Base-by-base conservation (phyloP, 2,888 invertebrate genomes). In the Cerceris ruficornis region DNA sequence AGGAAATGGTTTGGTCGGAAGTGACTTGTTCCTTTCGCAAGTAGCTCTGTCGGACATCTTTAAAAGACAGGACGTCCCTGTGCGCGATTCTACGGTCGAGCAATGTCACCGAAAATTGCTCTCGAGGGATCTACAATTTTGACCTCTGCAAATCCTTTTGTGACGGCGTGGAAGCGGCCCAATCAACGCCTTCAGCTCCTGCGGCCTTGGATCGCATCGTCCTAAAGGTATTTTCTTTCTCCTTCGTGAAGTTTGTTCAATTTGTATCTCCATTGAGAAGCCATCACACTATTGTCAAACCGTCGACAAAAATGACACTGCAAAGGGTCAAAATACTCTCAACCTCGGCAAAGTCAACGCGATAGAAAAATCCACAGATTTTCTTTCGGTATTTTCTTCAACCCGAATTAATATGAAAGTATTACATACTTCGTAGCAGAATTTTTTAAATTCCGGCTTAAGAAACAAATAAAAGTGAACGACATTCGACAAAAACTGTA, bases 91-190 rank as follows among this genome's bases (percentile, higher is more conserved):
- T 61, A 52, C 60, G 52, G 46, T 61, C 62, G 52, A 67, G 72
- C 66, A 73, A 73, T 75, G 72, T 75, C 69, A 58, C 54, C 13
- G 52, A 57, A 66, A 55, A 81, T 81, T 76, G 70, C 65, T 46
- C 79, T 43, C 73, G 52, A n/a, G 79, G 66, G 81, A 74, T 52
- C 66, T 55, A 71, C 79, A 76, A 69, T 71, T 70, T 76, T 74
- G 62, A 79, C 69, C 78, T 78, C 54, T 39, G 58, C 41, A 66
- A 78, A 73, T 62, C 67, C 69, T 57, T 59, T 66, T 59, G 64
- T 50, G 43, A 69, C 57, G 50, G 60, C 58, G 57, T 72, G 68
- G 67, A 69, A 72, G 59, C 71, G 70, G 64, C 76, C 66, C 79
- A 76, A 79, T 81, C 76, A 81, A 42, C 41, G 65, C 65, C 39